Conservation (phyloP, 2,113 vertebrate genomes). For the Barbus barbus region DNA sequence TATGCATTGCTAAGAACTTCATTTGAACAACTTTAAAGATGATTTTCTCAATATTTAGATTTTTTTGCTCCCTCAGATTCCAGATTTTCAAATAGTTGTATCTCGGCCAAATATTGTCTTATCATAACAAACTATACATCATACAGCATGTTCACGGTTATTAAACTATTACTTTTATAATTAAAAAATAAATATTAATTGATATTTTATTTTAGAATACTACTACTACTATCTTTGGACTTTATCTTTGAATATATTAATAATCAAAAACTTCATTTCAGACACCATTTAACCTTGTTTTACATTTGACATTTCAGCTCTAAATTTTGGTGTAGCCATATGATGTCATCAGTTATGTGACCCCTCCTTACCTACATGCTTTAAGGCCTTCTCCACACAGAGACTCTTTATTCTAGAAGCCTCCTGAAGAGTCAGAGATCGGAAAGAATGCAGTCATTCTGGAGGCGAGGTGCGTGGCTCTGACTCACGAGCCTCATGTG, state of each 20-base stretch:
- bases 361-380: too few relatives aligned
- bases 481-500: conserved; percentile 61
- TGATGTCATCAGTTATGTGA: not conserved
- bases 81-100: too few relatives aligned
- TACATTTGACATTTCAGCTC: too few relatives aligned
- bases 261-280: not conserved
- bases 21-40: too few relatives aligned
- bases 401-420: not conserved
- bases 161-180: not conserved
- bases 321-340: not conserved
- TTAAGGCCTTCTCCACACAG: not conserved
- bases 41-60: too few relatives aligned
- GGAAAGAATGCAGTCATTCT: conserved; percentile 12
- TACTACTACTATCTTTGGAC: not conserved
- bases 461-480: not conserved
- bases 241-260: not conserved
- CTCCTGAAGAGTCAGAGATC: not conserved
- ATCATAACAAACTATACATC: too few relatives aligned
- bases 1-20: too few relatives aligned
- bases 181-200: too few relatives aligned
- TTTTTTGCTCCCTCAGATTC: too few relatives aligned
- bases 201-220: not conserved
- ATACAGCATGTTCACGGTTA: not conserved
- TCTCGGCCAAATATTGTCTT: too few relatives aligned
- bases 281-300: too few relatives aligned